Evolutionary conservation across 2,888 invertebrate genomes (phyloP).

Genomic region (Acrobasis repandana): DNA sequence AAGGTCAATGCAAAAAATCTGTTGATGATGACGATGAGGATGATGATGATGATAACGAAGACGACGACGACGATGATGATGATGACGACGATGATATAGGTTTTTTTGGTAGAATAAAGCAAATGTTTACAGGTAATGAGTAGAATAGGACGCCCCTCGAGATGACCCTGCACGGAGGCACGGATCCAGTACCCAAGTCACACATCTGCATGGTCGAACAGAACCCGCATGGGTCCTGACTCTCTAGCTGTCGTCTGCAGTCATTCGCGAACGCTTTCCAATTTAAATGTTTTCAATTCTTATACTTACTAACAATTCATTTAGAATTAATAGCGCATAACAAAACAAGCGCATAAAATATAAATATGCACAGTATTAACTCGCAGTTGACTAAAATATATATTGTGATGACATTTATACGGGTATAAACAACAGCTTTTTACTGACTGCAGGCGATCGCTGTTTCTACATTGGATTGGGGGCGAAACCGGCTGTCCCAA

Average conservation of each 20-base stretch:
- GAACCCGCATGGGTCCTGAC: constrained; percentile 74
- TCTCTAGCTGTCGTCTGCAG: constrained; percentile 86
- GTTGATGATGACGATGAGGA: constrained; percentile 60
- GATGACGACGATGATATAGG: constrained; percentile 76
- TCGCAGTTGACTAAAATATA: constrained; percentile 61
- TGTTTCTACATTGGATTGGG: constrained; percentile 98
- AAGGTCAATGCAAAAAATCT: constrained; percentile 28
- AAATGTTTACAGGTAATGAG: constrained; percentile 80
- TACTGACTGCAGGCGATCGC: constrained; percentile 97
- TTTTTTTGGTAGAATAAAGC: constrained; percentile 78
- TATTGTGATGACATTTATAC: constrained; percentile 65
- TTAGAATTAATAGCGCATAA: constrained; percentile 73
- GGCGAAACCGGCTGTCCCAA: constrained; percentile 90
- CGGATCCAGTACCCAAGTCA: constrained; percentile 53
- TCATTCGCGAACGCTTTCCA: constrained; percentile 82
- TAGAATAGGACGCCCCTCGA: constrained; percentile 66
- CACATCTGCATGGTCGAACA: constrained; percentile 79
- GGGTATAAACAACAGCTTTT: constrained; percentile 89
- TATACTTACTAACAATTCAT: constrained; percentile 77
- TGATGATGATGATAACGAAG: constrained; percentile 54
- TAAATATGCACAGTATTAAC: constrained; percentile 76
- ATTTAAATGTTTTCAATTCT: constrained; percentile 76
- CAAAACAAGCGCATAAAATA: constrained; percentile 59
- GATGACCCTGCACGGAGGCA: constrained; percentile 66
- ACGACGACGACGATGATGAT: constrained; percentile 69